Percentiles rank a stretch among this genome's conserved stretches.
Evolutionary conservation across 2,888 invertebrate genomes (phyloP).

Genomic region (Hermaeophaga mercurialis): DNA sequence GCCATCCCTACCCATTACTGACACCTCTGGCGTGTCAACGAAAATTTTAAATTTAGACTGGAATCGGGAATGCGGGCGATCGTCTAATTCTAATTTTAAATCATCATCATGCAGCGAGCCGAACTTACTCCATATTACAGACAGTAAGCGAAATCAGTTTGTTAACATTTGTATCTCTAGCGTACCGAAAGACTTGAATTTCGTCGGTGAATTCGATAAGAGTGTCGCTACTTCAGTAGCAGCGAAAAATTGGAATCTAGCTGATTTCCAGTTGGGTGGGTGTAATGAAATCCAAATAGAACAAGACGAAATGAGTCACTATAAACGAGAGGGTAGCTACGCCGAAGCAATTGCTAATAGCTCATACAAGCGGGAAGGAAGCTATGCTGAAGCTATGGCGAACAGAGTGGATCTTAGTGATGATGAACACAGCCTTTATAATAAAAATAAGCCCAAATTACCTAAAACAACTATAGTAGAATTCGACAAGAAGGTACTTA

Average conservation of each 20-base stretch:
- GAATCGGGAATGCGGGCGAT: constrained; percentile 35
- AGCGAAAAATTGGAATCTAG: constrained; percentile 56
- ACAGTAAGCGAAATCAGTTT: constrained; percentile 31
- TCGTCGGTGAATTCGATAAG: constrained; percentile 56
- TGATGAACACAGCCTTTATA: constrained; percentile 63
- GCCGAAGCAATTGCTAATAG: constrained; percentile 21
- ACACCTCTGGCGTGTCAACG: constrained; percentile 39
- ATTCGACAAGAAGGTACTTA: constrained; percentile 53
- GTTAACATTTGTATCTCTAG: constrained; percentile 48
- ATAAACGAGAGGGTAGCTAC: constrained; percentile 49
- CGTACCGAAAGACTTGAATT: constrained; percentile 71
- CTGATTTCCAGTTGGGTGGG: constrained; percentile 44
- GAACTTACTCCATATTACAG: constrained; percentile 46
- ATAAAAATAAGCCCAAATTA: constrained; percentile 58
- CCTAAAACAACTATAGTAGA: constrained; percentile 50
- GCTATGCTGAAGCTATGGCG: constrained; percentile 55
- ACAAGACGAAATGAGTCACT: constrained; percentile 33
- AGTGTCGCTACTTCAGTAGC: constrained; percentile 49
- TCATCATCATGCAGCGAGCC: constrained; percentile 55
- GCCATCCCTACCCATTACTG: constrained; percentile 27
- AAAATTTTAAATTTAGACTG: constrained; percentile 40
- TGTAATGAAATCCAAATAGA: constrained; percentile 15
- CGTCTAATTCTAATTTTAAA: constrained; percentile 48
- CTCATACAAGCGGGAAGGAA: constrained; percentile 53
- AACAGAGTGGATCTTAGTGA: constrained; percentile 55